A percentile compares a stretch with the other conserved stretches of the same genome.
These are phyloP conservation scores for Anas georgica DNA, from an alignment of 2,797 vertebrate genomes.

Conservation along the genomic window DNA sequence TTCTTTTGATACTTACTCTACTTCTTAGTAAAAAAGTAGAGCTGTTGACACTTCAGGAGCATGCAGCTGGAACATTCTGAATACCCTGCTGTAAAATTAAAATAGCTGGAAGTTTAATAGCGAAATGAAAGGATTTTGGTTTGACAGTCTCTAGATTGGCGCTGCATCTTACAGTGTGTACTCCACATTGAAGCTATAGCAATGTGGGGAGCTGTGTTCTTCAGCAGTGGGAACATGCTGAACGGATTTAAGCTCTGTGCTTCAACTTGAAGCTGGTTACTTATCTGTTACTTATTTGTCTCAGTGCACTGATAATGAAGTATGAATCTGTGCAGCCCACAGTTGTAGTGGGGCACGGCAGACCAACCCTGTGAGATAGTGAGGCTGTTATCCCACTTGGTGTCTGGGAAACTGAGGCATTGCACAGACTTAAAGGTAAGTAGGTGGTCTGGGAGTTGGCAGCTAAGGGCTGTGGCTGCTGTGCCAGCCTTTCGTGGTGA, in stretches of 20 bases:
- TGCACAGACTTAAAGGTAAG: neutral
- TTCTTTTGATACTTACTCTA: neutral
- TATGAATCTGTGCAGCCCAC: neutral
- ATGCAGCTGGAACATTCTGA: neutral
- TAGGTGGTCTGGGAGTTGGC: neutral
- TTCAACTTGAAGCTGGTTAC: neutral
- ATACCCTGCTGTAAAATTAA: neutral
- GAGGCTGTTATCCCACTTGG: neutral
- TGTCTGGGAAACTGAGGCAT: neutral
- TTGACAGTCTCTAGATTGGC: neutral
- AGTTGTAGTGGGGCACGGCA: neutral
- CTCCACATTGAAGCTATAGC: neutral
- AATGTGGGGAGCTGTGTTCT: neutral
- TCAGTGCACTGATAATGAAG: neutral
- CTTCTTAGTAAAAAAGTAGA: neutral
- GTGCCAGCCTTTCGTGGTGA: neutral
- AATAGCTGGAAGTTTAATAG: neutral
- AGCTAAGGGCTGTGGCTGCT: neutral
- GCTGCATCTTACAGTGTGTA: neutral
- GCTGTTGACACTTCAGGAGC: neutral
- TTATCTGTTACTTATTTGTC: neutral
- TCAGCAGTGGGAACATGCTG: neutral
- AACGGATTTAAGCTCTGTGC: neutral
- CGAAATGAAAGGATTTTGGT: neutral
- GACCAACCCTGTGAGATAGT: neutral